These are phyloP conservation scores for Scatophagus argus DNA, from an alignment of 2,113 vertebrate genomes.

Conservation along the genomic window DNA sequence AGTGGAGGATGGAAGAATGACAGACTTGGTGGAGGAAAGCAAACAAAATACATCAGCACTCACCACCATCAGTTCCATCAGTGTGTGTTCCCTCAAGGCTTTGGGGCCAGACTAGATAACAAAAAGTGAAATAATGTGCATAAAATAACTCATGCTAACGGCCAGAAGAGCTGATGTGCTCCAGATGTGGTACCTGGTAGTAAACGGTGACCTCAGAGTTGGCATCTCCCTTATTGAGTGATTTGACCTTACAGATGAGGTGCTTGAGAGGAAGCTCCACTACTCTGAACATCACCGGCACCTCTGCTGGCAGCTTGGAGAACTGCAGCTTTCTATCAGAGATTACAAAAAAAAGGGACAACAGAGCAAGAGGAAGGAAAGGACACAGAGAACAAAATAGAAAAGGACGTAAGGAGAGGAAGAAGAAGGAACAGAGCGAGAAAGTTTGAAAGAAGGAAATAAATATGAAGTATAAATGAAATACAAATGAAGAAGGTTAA, in stretches of 20 bases:
- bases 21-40: neutral
- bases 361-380: neutral
- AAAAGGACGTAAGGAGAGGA: neutral
- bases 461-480: neutral
- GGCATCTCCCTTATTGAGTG: constrained; percentile 93
- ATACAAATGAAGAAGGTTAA: constrained; percentile 1
- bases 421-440: neutral
- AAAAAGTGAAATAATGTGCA: neutral
- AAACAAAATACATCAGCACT: constrained; percentile 64
- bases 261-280: constrained; percentile 90
- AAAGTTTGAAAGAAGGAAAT: neutral
- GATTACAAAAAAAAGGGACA: neutral
- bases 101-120: constrained; percentile 90
- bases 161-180: neutral
- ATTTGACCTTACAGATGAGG: constrained; percentile 95
- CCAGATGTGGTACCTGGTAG: constrained; percentile 89
- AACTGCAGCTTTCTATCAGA: constrained; percentile 91
- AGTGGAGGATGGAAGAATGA: neutral
- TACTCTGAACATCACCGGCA: constrained; percentile 95
- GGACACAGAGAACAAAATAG: neutral
- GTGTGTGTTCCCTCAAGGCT: constrained; percentile 90
- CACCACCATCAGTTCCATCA: constrained; percentile 98
- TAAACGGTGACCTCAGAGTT: constrained; percentile 98
- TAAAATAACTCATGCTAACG: neutral
- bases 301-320: constrained; percentile 84